Conservation (phyloP, 2,113 vertebrate genomes). For the Lagenorhynchus albirostris region DNA sequence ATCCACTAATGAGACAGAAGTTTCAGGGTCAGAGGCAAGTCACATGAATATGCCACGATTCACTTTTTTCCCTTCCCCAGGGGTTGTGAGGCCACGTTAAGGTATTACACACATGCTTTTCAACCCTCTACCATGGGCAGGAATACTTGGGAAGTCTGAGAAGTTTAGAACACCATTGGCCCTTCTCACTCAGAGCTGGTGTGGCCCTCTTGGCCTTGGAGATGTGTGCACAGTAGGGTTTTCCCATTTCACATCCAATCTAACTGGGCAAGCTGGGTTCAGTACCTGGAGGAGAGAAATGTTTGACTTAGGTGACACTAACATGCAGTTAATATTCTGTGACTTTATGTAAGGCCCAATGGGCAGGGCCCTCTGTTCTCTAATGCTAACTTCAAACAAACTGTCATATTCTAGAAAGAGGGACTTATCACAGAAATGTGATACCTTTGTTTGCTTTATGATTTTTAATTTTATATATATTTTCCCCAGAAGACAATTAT, state of each 20-base stretch:
- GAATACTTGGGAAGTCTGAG: neutral
- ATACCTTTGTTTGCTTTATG: neutral
- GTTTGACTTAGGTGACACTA: neutral
- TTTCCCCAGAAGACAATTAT: neutral
- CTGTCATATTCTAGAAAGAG: neutral
- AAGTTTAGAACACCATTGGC: neutral
- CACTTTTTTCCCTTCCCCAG: neutral
- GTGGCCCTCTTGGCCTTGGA: neutral
- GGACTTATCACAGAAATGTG: neutral
- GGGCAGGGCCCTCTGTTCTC: neutral
- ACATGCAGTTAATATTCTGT: neutral
- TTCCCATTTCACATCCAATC: neutral
- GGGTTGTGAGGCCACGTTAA: neutral
- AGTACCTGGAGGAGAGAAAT: neutral
- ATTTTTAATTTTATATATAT: neutral
- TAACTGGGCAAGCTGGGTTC: neutral
- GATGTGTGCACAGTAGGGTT: neutral
- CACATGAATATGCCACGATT: neutral
- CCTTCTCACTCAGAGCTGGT: neutral
- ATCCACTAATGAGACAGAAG: neutral
- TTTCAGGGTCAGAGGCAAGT: neutral
- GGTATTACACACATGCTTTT: neutral
- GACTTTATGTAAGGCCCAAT: neutral
- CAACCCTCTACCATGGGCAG: too few relatives aligned
- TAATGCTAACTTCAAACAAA: neutral